phyloP scores from a whole-genome alignment of 2,797 vertebrate species.

The Amphiprion clarkii region DNA sequence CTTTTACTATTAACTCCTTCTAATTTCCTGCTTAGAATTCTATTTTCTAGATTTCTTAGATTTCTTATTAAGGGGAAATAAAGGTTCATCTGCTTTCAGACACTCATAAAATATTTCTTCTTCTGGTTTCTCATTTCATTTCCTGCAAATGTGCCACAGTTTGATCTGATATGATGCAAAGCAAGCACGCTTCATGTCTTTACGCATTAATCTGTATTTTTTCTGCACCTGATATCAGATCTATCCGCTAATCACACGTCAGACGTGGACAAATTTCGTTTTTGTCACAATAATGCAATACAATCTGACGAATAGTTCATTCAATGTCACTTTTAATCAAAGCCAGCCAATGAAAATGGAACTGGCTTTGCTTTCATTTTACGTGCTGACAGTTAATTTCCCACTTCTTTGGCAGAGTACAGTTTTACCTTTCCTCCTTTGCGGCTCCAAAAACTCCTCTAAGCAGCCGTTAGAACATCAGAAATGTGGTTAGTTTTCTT shows the following conservation, averaged over 20 bases:
- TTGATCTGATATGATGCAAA: conserved; percentile 13
- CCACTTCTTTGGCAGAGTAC: conserved; percentile 48
- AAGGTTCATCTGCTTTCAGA: neutral
- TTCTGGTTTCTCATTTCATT: conserved; percentile 29
- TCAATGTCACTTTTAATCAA: conserved; percentile 48
- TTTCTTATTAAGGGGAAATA: neutral
- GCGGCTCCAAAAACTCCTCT: conserved; percentile 7
- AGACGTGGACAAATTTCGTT: neutral
- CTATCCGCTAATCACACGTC: neutral
- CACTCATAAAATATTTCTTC: no score
- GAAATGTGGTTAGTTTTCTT: conserved; percentile 12
- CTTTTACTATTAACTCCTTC: no score
- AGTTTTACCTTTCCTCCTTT: conserved; percentile 42
- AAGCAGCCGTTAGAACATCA: conserved; percentile 40
- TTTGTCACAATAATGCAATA: conserved; percentile 28
- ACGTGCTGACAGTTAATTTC: conserved; percentile 67
- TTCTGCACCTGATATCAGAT: neutral
- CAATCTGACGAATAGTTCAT: conserved; percentile 25
- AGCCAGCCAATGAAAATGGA: conserved; percentile 46
- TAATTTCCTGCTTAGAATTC: no score
- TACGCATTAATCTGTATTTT: neutral
- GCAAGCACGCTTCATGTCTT: neutral
- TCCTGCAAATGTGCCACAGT: conserved; percentile 13
- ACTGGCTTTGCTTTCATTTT: conserved; percentile 50
- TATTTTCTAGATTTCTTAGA: neutral